Evolutionary conservation across 2,888 invertebrate genomes (phyloP).

Genomic region (Noctua comes): DNA sequence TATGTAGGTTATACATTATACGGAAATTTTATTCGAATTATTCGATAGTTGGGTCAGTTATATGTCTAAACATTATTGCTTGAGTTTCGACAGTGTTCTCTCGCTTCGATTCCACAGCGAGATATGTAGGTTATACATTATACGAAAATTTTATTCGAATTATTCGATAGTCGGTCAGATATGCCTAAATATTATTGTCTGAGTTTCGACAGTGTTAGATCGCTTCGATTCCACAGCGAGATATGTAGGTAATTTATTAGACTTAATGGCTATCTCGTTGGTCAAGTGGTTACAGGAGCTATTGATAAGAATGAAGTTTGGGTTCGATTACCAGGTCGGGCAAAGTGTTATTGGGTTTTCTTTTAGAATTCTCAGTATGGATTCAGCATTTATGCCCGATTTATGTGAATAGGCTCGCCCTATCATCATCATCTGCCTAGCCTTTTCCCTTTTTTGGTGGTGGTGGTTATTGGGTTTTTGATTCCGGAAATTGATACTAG

Average conservation of each 20-base stretch:
- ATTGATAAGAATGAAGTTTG: not conserved
- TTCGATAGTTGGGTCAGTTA: not conserved
- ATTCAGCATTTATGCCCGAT: not conserved
- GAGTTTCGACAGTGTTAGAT: not conserved
- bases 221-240: not conserved
- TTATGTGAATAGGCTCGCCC: too few relatives aligned
- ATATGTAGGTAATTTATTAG: not conserved
- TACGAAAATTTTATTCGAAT: too few relatives aligned
- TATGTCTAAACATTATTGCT: not conserved
- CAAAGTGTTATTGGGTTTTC: not conserved
- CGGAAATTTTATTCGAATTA: conserved; percentile 38
- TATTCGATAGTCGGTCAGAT: too few relatives aligned
- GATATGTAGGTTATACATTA: too few relatives aligned
- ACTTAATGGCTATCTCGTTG: not conserved
- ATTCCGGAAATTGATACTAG: conserved; percentile 32
- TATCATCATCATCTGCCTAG: too few relatives aligned
- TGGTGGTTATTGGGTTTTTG: conserved; percentile 31
- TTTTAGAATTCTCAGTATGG: not conserved
- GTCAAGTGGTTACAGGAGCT: not conserved
- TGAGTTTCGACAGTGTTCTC: not conserved
- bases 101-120: not conserved
- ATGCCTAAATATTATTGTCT: too few relatives aligned
- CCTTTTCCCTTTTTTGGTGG: too few relatives aligned
- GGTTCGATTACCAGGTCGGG: not conserved
- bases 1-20: conserved; percentile 19